A percentile compares a stretch with the other conserved stretches of the same genome.
phyloP scores from a whole-genome alignment of 2,888 invertebrate genomes.

The Mongoloraphidia duomilia region DNA sequence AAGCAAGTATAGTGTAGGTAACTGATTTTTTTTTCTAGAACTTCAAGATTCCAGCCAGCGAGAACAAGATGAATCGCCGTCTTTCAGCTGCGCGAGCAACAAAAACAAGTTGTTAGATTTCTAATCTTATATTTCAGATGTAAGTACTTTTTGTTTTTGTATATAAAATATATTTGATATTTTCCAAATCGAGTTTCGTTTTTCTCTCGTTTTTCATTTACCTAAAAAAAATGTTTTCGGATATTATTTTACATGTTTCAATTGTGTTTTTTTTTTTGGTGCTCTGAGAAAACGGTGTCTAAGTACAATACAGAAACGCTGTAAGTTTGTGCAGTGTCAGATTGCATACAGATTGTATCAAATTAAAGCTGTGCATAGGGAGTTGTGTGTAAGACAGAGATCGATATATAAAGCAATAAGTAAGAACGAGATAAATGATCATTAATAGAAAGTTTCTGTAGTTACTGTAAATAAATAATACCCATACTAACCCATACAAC shows the following conservation, averaged over 20 bases:
- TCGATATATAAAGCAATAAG: no score
- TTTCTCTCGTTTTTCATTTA: background rate
- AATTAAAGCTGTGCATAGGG: no score
- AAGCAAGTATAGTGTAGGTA: no score
- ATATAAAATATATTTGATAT: background rate
- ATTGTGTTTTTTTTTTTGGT: no score
- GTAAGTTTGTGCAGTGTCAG: no score
- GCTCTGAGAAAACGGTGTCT: no score
- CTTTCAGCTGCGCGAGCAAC: slow-evolving; percentile 42
- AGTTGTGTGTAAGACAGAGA: no score
- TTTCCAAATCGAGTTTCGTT: background rate
- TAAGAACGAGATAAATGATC: no score
- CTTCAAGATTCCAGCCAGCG: slow-evolving; percentile 47
- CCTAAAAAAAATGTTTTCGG: background rate
- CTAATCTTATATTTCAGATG: slow-evolving; percentile 24
- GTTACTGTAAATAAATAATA: no score
- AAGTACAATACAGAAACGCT: background rate
- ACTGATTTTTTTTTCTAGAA: slow-evolving; percentile 32
- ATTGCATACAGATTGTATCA: no score
- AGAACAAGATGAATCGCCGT: slow-evolving; percentile 39
- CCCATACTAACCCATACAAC: no score
- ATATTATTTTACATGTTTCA: background rate
- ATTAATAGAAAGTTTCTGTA: no score
- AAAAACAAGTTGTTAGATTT: slow-evolving; percentile 51
- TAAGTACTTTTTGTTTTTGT: background rate